phyloP scores from a whole-genome alignment of 2,797 vertebrate species.

The Pseudomugil gertrudae region DNA sequence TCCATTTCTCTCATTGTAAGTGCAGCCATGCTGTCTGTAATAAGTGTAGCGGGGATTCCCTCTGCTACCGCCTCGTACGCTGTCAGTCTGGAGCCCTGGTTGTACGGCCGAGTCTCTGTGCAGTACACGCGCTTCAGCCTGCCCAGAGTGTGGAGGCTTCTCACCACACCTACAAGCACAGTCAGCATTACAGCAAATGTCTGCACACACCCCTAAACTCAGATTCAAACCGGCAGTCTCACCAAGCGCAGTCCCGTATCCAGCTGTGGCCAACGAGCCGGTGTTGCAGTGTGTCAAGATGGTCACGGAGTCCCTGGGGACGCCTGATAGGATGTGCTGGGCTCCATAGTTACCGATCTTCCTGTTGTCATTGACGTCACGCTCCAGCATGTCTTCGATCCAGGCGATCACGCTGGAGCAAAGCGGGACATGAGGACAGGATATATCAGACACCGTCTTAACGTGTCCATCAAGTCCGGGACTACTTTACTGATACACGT shows the following conservation, averaged over 20 bases:
- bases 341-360: slow-evolving; percentile 91
- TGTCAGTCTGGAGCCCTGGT: slow-evolving; percentile 91
- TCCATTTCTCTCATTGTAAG: slow-evolving; percentile 87
- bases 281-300: slow-evolving; percentile 96
- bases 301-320: slow-evolving; percentile 83
- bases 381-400: slow-evolving; percentile 89
- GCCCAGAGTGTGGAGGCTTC: slow-evolving; percentile 85
- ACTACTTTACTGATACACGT: too few relatives aligned
- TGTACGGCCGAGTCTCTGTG: slow-evolving; percentile 93
- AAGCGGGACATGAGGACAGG: slow-evolving; percentile 19
- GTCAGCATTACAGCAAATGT: background rate
- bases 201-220: background rate
- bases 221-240: slow-evolving; percentile 45
- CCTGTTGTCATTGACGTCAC: slow-evolving; percentile 89
- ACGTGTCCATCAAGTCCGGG: slow-evolving; percentile 33
- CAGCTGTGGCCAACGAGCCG: slow-evolving; percentile 89
- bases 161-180: slow-evolving; percentile 85
- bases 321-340: slow-evolving; percentile 85
- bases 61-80: slow-evolving; percentile 90
- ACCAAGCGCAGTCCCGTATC: slow-evolving; percentile 93
- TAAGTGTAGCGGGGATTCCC: slow-evolving; percentile 89
- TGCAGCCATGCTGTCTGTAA: slow-evolving; percentile 90
- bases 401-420: slow-evolving; percentile 84
- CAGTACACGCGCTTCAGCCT: slow-evolving; percentile 87
- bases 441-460: slow-evolving; percentile 20